phyloP scores from a whole-genome alignment of 2,797 vertebrate species.

The Ciconia nigra region DNA sequence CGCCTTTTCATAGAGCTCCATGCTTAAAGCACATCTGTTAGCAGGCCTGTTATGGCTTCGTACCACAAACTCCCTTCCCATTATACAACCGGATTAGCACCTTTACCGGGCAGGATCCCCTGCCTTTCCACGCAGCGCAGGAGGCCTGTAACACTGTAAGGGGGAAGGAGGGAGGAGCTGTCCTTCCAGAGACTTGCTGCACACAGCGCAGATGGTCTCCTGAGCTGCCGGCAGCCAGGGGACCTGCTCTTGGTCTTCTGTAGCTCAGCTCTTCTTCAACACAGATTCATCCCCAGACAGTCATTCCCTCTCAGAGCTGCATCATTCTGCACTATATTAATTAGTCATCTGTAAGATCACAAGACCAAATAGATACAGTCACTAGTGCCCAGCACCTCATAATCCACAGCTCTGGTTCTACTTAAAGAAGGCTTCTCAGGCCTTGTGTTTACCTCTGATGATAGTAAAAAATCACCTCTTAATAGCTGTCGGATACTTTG shows the following conservation, averaged over 20 bases:
- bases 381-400: background rate
- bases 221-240: background rate
- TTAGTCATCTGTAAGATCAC: background rate
- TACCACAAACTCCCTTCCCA: background rate
- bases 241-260: background rate
- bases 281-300: background rate
- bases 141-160: background rate
- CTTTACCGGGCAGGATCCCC: background rate
- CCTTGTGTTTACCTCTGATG: background rate
- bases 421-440: background rate
- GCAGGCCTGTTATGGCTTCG: background rate
- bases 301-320: background rate
- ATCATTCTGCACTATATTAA: background rate
- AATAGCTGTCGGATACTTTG: background rate
- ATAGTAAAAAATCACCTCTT: background rate
- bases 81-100: background rate
- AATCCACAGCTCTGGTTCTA: background rate
- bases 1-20: background rate
- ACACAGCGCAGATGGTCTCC: background rate
- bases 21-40: background rate
- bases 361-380: background rate
- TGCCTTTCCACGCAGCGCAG: background rate
- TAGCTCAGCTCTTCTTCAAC: background rate
- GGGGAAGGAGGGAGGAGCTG: background rate
- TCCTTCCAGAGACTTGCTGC: background rate